A percentile compares a stretch with the other conserved stretches of the same genome.
Evolutionary conservation across 2,888 invertebrate species (phyloP).

Genomic region (Syrphus vitripennis): DNA sequence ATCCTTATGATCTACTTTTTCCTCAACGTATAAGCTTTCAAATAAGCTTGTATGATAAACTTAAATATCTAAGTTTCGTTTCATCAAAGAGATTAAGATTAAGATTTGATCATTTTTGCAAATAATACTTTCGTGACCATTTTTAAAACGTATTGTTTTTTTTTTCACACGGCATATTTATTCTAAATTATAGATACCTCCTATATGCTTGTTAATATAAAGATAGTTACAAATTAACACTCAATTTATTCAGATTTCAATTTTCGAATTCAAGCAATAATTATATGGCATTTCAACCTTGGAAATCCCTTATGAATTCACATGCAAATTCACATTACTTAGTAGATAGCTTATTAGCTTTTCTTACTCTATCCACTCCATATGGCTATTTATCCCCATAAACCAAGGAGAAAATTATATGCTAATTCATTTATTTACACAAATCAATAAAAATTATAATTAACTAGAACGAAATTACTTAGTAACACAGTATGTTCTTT

Average conservation of each 20-base stretch:
- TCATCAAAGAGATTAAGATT: no score
- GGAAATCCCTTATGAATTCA: constrained; percentile 19
- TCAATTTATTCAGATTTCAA: constrained; percentile 7
- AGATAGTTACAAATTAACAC: constrained; percentile 4
- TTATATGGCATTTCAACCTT: neutral
- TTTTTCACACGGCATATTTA: neutral
- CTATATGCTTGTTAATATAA: neutral
- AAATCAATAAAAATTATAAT: neutral
- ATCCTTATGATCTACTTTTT: no score
- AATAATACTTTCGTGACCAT: neutral
- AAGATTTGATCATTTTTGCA: no score
- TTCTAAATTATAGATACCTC: neutral
- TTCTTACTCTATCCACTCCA: neutral
- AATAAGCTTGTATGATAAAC: no score
- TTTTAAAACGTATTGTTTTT: neutral
- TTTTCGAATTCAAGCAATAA: neutral
- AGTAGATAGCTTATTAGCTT: neutral
- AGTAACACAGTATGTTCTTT: neutral
- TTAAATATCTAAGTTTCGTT: no score
- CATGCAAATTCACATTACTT: neutral
- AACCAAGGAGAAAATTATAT: neutral
- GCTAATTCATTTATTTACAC: neutral
- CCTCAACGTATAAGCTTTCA: no score
- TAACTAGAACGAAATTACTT: neutral
- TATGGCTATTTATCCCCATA: neutral